These are phyloP conservation scores for Drosophila ezoana DNA, from an alignment of 2,888 invertebrate genomes.

Conservation along the genomic window DNA sequence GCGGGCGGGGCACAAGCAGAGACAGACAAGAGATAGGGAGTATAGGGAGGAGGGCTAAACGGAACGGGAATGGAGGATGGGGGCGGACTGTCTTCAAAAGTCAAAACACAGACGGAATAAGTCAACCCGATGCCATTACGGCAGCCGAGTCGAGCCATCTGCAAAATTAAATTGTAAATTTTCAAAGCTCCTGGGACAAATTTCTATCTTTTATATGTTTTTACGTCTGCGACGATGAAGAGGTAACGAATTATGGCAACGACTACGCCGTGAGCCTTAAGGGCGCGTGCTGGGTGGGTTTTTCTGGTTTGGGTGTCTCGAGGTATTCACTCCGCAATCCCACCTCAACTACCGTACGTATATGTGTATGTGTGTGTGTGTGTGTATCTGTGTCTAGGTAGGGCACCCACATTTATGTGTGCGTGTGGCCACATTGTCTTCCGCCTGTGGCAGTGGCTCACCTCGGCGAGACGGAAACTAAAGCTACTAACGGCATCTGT, in stretches of 20 bases:
- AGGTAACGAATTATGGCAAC: conserved; percentile 68
- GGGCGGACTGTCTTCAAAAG: conserved; percentile 35
- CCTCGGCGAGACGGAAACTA: conserved; percentile 51
- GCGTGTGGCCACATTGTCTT: conserved; percentile 62
- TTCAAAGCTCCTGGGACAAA: conserved; percentile 74
- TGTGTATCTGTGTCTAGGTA: conserved; percentile 21
- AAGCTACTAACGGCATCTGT: conserved; percentile 46
- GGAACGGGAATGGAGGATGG: background rate
- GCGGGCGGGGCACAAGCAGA: background rate
- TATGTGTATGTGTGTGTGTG: conserved; percentile 5
- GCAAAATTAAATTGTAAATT: conserved; percentile 79
- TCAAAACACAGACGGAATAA: conserved; percentile 50
- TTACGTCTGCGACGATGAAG: conserved; percentile 59
- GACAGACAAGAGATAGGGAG: background rate
- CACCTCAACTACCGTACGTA: background rate
- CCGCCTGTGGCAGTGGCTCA: conserved; percentile 39
- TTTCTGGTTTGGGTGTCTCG: conserved; percentile 33
- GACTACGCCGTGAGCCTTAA: conserved; percentile 38
- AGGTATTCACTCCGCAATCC: conserved; percentile 13
- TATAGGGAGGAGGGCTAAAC: too few species aligned
- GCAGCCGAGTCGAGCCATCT: conserved; percentile 58
- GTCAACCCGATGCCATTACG: conserved; percentile 46
- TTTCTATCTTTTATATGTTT: conserved; percentile 72
- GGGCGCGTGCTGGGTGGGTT: conserved; percentile 30
- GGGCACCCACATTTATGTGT: conserved; percentile 55